phyloP scores from a whole-genome alignment of 2,888 invertebrate genomes.

The Drosophila rubida region DNA sequence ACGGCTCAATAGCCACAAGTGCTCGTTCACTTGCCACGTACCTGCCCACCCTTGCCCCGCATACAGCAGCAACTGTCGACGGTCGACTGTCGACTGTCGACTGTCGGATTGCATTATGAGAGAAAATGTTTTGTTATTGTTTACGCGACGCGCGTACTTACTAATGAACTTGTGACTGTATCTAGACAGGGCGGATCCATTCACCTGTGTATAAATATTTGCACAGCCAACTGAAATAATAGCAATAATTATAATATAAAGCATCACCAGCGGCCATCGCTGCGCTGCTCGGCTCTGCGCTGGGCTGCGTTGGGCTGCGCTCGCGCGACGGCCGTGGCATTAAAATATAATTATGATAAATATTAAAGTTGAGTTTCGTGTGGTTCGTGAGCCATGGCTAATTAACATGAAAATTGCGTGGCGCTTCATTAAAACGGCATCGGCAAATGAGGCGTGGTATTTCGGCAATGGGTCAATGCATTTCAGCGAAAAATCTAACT shows the following conservation, averaged over 20 bases:
- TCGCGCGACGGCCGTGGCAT: neutral
- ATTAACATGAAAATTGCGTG: conserved; percentile 43
- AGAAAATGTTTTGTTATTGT: conserved; percentile 33
- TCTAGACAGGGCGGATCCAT: conserved; percentile 37
- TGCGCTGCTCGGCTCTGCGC: no score
- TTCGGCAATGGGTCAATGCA: conserved; percentile 30
- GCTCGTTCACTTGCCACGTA: neutral
- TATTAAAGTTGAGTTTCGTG: conserved; percentile 26
- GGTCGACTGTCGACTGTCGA: conserved; percentile 1
- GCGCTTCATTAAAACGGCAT: conserved; percentile 43
- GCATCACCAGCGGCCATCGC: conserved; percentile 1
- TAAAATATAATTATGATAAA: conserved; percentile 39
- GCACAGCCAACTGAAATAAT: conserved; percentile 15
- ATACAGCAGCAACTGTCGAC: neutral
- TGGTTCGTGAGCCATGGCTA: conserved; percentile 17
- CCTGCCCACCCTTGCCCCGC: neutral
- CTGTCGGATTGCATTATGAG: conserved; percentile 22
- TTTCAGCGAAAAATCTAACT: neutral
- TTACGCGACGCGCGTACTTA: conserved; percentile 17
- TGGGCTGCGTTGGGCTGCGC: no score
- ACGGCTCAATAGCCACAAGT: conserved; percentile 33
- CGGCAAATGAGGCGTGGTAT: conserved; percentile 32
- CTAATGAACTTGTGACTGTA: conserved; percentile 51
- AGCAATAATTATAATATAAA: conserved; percentile 38
- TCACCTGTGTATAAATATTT: conserved; percentile 43